A percentile compares a stretch with the other conserved stretches of the same genome.
Conservation (phyloP, 2,888 invertebrate genomes). For the Agrochola litura region DNA sequence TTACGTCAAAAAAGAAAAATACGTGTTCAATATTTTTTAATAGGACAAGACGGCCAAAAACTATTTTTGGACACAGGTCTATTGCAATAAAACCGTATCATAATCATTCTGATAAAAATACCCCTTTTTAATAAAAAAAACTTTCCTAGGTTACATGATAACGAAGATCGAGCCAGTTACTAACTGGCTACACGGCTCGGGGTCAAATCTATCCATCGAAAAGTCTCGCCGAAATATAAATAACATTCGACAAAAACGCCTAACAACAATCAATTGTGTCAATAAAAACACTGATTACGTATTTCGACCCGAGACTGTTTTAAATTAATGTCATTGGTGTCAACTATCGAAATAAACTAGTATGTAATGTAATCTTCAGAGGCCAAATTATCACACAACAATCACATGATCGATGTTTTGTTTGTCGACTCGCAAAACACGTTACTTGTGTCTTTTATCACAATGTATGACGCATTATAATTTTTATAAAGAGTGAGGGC, state of each 20-base stretch:
- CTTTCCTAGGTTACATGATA: not conserved
- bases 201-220: slow-evolving; percentile 16
- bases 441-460: not conserved
- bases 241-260: slow-evolving; percentile 36
- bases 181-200: not conserved
- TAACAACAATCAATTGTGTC: slow-evolving; percentile 36
- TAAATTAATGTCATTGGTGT: slow-evolving; percentile 48
- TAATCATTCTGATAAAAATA: not conserved
- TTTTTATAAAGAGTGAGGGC: not conserved
- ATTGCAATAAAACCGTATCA: not conserved
- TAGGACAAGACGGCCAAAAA: too few relatives aligned
- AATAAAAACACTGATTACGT: slow-evolving; percentile 39
- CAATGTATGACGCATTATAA: not conserved
- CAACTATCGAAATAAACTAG: slow-evolving; percentile 37
- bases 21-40: too few relatives aligned
- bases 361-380: slow-evolving; percentile 21
- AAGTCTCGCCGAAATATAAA: slow-evolving; percentile 38
- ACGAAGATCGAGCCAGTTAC: slow-evolving; percentile 2
- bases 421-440: not conserved
- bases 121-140: not conserved
- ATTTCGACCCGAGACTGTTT: slow-evolving; percentile 27
- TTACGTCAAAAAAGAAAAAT: too few relatives aligned
- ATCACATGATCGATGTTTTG: slow-evolving; percentile 33
- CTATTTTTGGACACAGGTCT: too few relatives aligned
- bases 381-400: slow-evolving; percentile 3